Percentiles rank a stretch among this genome's conserved stretches.
These are phyloP conservation scores for Oreochromis tanganicae DNA, from an alignment of 2,113 vertebrate genomes.

Conservation along the genomic window DNA sequence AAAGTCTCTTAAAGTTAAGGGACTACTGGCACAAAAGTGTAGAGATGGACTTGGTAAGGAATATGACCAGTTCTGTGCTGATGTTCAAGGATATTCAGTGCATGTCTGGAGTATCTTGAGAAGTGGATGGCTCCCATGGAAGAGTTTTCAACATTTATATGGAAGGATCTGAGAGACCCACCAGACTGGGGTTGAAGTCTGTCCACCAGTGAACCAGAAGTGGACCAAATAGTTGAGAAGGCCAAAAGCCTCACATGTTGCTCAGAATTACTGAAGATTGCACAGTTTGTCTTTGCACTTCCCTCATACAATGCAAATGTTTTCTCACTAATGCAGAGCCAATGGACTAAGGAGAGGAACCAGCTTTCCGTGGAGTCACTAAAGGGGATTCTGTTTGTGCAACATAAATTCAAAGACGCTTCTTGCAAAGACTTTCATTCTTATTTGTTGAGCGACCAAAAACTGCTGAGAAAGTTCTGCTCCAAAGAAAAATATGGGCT, in stretches of 20 bases:
- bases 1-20: neutral
- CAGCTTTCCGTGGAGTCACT: neutral
- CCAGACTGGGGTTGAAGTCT: neutral
- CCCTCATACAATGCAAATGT: neutral
- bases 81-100: neutral
- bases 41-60: neutral
- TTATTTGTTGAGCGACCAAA: neutral
- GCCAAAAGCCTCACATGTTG: neutral
- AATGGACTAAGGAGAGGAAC: neutral
- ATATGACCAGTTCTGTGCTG: neutral
- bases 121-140: neutral
- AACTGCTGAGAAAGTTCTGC: neutral
- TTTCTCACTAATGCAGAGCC: neutral
- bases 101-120: neutral
- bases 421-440: neutral
- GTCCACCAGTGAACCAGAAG: neutral
- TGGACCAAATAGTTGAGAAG: neutral
- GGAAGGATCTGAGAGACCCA: neutral
- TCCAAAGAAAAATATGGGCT: rapidly evolving
- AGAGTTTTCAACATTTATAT: neutral
- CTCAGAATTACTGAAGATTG: neutral
- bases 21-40: neutral
- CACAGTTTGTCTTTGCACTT: neutral
- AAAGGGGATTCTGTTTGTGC: neutral
- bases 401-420: neutral